Base-by-base conservation (phyloP, 1,140 invertebrate genomes). In the Sminthurides bifidus region DNA sequence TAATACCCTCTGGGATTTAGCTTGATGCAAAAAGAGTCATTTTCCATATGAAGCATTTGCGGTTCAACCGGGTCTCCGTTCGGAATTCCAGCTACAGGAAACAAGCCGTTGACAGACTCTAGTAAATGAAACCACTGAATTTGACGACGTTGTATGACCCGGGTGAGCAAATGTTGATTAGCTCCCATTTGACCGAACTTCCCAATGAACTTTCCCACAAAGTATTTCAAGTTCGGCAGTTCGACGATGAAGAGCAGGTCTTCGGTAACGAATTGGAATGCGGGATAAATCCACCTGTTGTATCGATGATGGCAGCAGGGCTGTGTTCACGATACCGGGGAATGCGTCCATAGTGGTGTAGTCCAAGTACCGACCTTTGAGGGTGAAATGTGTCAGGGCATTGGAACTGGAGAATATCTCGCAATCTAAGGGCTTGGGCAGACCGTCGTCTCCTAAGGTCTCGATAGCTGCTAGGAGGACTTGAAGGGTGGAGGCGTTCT, bases 11-110 rank as follows among this genome's bases (percentile, higher is more conserved):
- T 26, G 23, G 12, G 10, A 4, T 19, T 19, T 5, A 48, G 6
- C 19, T 48, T 48, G 17, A 27, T 19, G 30, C 44, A 48, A 27
- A 48, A 48, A 21, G 21, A 26, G 21, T 48, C 44, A 26, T 48
- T 27, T 27, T 48, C 24, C 24, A 26, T 26, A 27, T 10, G 12
- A 26, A 48, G 44, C 4, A 27, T 3, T 5, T 12, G 12, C 15
- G 44, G 44, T 30, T 27, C 5, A 10, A 27, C 8, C 10, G 44
- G 44, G 17, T 48, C 24, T 6, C 44, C 44, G 21, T 48, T 48
- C 14, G 5, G 26, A 10, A 48, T 26, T 5, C 44, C 44, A 8
- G 14, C 44, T 21, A 6, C 44, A 48, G 44, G 44, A 19, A 48
- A 48, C 4, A 27, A 14, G 5, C 44, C 44, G 19, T 48, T 48